phyloP scores from a whole-genome alignment of 2,888 invertebrate genomes.

The Philonicus albiceps region DNA sequence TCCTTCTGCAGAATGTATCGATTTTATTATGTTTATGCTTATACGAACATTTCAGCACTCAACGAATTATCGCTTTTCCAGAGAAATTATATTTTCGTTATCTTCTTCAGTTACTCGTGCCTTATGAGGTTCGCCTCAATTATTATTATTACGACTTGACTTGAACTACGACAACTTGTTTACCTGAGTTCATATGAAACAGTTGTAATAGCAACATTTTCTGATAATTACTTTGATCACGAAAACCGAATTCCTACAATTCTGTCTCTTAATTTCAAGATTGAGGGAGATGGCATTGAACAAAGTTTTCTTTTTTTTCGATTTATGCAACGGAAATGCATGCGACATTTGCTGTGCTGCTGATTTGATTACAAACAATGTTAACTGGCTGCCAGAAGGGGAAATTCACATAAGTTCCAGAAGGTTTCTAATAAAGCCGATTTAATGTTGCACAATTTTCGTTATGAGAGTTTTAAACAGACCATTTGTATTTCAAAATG shows the following conservation, averaged over 20 bases:
- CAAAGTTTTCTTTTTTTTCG: neutral
- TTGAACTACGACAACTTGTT: slow-evolving; percentile 5
- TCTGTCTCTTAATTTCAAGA: neutral
- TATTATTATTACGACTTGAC: neutral
- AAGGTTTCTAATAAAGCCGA: neutral
- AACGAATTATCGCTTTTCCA: neutral
- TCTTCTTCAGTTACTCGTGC: neutral
- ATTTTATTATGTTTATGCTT: neutral
- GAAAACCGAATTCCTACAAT: neutral
- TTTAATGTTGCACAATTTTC: slow-evolving; percentile 47
- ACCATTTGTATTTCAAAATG: neutral
- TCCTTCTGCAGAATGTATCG: neutral
- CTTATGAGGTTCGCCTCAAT: neutral
- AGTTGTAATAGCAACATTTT: neutral
- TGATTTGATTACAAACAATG: neutral
- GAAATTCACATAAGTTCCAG: neutral
- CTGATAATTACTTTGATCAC: neutral
- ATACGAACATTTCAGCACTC: neutral
- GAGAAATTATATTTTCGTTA: neutral
- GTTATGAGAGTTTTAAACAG: slow-evolving; percentile 45
- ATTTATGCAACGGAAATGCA: slow-evolving; percentile 9
- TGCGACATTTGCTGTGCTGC: neutral
- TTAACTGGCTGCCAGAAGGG: neutral
- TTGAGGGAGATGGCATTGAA: slow-evolving; percentile 17
- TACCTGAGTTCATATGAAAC: neutral